Evolutionary conservation across 64 coral and sea anemone species (phyloP), one percentile per base, ranked within the genome.

Genomic region (Trachythela sp.): DNA sequence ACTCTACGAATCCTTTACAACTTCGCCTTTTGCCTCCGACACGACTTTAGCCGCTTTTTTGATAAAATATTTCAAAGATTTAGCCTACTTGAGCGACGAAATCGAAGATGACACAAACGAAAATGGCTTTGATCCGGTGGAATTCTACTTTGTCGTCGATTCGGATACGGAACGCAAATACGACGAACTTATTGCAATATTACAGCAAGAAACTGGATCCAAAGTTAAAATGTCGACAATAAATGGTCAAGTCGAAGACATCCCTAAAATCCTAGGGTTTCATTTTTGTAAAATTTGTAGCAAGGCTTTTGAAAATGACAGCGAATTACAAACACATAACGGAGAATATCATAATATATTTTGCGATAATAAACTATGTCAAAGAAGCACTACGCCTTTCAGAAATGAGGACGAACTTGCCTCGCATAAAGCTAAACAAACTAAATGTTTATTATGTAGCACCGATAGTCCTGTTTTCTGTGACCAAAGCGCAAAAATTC

Each of bases 1-100:
- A 84, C 59, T 30, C 9, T 91, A 95, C 48, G 91, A 91, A 30
- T 92, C 96, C 0, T 43, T 94, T 20, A 99, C 96, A 29, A 94
- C 96, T 14, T 94, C 88, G 15, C 96, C 96, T 6, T 99, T 77
- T 48, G 96, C 96, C 30, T 99, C 96, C 41, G 91, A 99, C 13
- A 93, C 96, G 18, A 43, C 67, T 7, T 83, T 99, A 26, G 86
- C 54, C 14, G 88, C 86, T 0, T 84, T 88, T 18, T 86, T 97
- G 45, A 30, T 94, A 68, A 88, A 70, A 37, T 88, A 41, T 18
- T 92, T 80, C 37, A 80, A 80, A 39, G 75, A 80, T 35, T 36
- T 80, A 38, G 31, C 75, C 20, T 80, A 34, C 20, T 18, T 80
- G 10, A 80, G 37, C 30, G 33, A 80, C 75, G 75, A 80, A 39